These are phyloP conservation scores for Pseudobourletiella spinata DNA, from an alignment of 1,140 invertebrate species.

Conservation along the genomic window DNA sequence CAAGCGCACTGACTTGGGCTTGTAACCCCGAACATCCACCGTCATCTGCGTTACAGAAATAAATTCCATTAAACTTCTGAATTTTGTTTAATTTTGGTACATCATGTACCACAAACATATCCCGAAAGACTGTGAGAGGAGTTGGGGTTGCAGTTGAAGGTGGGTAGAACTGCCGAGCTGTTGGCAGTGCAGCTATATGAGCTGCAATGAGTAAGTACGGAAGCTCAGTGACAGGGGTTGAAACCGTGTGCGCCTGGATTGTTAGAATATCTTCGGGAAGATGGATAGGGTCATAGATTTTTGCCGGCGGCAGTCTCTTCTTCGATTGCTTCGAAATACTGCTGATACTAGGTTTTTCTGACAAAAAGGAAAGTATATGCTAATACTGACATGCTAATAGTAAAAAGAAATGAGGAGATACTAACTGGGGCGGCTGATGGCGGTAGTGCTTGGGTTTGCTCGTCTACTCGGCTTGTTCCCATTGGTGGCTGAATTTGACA, in stretches of 20 bases:
- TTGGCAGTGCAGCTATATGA: neutral
- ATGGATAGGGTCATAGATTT: neutral
- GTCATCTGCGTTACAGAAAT: neutral
- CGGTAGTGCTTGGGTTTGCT: too few relatives aligned
- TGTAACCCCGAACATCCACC: neutral
- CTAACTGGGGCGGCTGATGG: too few relatives aligned
- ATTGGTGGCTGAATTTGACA: too few relatives aligned
- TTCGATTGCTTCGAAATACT: neutral
- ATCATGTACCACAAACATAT: constrained; percentile 11
- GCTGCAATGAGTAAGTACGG: constrained; percentile 8
- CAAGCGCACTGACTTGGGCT: neutral
- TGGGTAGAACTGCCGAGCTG: neutral
- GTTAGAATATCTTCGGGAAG: constrained; percentile 8
- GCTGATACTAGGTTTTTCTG: too few relatives aligned
- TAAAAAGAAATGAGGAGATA: too few relatives aligned
- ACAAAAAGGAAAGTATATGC: too few relatives aligned
- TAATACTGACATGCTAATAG: too few relatives aligned
- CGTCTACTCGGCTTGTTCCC: too few relatives aligned
- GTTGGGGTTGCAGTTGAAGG: neutral
- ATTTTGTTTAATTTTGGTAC: neutral
- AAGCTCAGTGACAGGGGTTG: constrained; percentile 3
- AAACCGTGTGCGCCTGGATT: neutral
- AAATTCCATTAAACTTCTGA: neutral
- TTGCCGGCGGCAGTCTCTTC: neutral
- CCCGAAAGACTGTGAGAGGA: constrained; percentile 3